These are phyloP conservation scores for Marcusenius ussheri DNA, from an alignment of 2,113 vertebrate species.

Conservation along the genomic window DNA sequence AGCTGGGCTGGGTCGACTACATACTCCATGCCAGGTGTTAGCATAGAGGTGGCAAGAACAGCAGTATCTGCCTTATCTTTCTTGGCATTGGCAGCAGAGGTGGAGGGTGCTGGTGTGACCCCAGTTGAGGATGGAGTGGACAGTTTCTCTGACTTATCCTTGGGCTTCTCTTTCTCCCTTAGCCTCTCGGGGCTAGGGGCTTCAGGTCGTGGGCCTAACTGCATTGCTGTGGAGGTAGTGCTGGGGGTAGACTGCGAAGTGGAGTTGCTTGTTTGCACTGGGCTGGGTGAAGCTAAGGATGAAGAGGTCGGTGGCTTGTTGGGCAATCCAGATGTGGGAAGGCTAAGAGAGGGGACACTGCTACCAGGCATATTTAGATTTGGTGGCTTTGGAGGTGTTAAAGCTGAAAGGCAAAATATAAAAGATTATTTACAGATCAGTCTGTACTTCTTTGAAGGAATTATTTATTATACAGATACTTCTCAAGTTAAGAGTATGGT, in stretches of 20 bases:
- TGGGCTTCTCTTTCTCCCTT: conserved; percentile 65
- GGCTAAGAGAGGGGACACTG: conserved; percentile 71
- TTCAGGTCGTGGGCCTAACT: conserved; percentile 27
- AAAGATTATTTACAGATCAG: conserved; percentile 43
- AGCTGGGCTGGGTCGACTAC: conserved; percentile 70
- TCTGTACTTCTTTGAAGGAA: not conserved
- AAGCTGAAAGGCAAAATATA: conserved; percentile 81
- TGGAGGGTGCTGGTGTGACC: conserved; percentile 51
- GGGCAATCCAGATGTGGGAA: conserved; percentile 79
- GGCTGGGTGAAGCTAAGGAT: conserved; percentile 74
- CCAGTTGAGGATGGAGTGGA: conserved; percentile 56
- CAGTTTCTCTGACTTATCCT: conserved; percentile 63
- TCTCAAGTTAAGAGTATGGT: not conserved
- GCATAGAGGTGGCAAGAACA: conserved; percentile 54
- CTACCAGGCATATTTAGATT: conserved; percentile 88
- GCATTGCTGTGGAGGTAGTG: conserved; percentile 38
- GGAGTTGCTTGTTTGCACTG: conserved; percentile 75
- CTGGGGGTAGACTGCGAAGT: conserved; percentile 65
- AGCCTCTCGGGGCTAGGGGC: conserved; percentile 57
- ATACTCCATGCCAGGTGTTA: conserved; percentile 68
- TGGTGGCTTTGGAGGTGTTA: conserved; percentile 96
- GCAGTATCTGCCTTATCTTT: conserved; percentile 72
- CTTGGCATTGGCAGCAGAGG: conserved; percentile 38
- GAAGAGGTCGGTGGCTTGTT: conserved; percentile 68
- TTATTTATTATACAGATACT: not conserved